Conservation (phyloP, 2,113 vertebrate genomes). For the Stegostoma tigrinum region DNA sequence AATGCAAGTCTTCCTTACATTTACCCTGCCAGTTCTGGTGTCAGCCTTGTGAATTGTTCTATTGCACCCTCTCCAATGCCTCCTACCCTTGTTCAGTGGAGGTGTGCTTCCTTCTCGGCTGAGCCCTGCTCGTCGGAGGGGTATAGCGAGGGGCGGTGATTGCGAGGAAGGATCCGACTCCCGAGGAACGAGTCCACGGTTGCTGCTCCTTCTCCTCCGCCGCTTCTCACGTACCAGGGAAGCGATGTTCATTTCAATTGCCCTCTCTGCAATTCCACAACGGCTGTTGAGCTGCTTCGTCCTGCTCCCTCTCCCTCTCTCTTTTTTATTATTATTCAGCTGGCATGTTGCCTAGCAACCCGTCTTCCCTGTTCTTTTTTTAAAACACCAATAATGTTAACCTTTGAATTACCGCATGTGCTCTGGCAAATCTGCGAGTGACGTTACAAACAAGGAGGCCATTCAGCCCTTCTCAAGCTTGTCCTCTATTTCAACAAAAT, state of each 20-base stretch:
- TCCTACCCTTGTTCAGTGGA: neutral
- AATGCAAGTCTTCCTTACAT: neutral
- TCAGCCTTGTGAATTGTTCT: neutral
- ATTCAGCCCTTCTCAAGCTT: neutral
- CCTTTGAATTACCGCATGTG: neutral
- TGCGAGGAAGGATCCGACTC: neutral
- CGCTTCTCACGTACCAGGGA: neutral
- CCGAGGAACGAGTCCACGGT: neutral
- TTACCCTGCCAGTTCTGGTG: neutral
- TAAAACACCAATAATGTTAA: neutral
- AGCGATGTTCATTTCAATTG: neutral
- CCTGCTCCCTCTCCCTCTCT: neutral
- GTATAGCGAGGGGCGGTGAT: neutral
- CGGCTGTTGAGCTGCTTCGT: neutral
- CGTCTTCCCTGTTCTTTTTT: neutral
- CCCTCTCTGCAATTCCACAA: neutral
- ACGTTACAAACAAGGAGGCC: neutral
- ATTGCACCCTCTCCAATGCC: neutral
- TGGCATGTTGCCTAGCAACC: conserved; percentile 1
- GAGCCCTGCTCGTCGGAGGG: neutral
- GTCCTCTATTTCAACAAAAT: neutral
- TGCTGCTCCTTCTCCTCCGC: neutral
- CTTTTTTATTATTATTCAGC: neutral
- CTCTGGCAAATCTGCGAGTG: neutral
- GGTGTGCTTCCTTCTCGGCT: neutral